phyloP scores from a whole-genome alignment of 2,888 invertebrate species.

The Endotricha flammealis region DNA sequence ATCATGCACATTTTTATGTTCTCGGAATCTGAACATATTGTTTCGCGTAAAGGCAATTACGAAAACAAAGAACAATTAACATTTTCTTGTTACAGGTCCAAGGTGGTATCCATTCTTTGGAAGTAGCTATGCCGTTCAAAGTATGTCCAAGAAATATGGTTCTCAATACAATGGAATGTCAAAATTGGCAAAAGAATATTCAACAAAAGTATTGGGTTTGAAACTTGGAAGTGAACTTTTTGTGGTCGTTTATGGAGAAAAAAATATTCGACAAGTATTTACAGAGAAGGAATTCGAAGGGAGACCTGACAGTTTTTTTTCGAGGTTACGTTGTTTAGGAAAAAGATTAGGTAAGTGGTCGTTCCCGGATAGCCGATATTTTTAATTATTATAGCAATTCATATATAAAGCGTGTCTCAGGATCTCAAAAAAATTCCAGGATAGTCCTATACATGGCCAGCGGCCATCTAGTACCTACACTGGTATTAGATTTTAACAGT shows the following conservation, averaged over 20 bases:
- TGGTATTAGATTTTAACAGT: too few species aligned
- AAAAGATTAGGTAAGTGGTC: slow-evolving; percentile 79
- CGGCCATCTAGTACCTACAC: too few species aligned
- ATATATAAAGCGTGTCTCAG: neutral
- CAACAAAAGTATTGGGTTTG: slow-evolving; percentile 81
- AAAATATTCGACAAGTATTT: slow-evolving; percentile 80
- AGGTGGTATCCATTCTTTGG: slow-evolving; percentile 63
- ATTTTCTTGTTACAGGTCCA: slow-evolving; percentile 48
- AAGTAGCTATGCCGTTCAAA: slow-evolving; percentile 41
- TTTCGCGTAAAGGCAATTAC: neutral
- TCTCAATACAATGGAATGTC: slow-evolving; percentile 80
- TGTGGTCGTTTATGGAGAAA: slow-evolving; percentile 80
- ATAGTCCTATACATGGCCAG: too few species aligned
- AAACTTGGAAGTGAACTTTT: slow-evolving; percentile 80
- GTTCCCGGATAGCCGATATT: too few species aligned
- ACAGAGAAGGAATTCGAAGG: slow-evolving; percentile 82
- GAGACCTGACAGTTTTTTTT: slow-evolving; percentile 84
- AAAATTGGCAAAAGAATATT: slow-evolving; percentile 74
- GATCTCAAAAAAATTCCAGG: too few species aligned
- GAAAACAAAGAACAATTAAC: slow-evolving; percentile 6
- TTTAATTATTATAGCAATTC: neutral
- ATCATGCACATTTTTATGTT: too few species aligned
- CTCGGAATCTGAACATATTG: too few species aligned
- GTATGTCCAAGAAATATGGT: slow-evolving; percentile 40
- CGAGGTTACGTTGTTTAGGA: slow-evolving; percentile 81